phyloP scores from a whole-genome alignment of 2,113 vertebrate species.

The Vombatus ursinus region DNA sequence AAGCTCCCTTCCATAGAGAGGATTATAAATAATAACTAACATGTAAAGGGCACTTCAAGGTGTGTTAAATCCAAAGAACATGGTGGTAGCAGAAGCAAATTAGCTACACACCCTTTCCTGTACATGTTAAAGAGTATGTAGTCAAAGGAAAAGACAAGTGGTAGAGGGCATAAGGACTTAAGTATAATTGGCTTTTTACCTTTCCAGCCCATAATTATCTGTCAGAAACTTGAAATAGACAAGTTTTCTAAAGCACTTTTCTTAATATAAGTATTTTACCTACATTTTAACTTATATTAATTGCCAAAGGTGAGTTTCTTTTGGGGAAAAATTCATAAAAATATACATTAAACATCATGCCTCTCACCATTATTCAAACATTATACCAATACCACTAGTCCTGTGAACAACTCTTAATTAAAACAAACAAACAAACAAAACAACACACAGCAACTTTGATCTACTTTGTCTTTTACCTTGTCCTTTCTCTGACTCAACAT shows the following conservation, averaged over 20 bases:
- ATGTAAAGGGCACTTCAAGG: background rate
- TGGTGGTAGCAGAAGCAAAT: slow-evolving; percentile 34
- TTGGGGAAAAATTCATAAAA: slow-evolving; percentile 20
- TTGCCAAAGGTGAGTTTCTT: background rate
- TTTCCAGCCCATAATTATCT: background rate
- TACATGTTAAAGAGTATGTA: background rate
- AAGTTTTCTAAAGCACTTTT: slow-evolving; percentile 1
- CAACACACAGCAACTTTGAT: background rate
- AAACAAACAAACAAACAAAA: background rate
- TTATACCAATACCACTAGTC: background rate
- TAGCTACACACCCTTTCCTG: background rate
- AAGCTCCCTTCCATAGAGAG: background rate
- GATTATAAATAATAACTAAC: background rate
- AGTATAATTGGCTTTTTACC: background rate
- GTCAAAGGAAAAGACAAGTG: slow-evolving; percentile 9
- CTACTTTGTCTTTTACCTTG: slow-evolving; percentile 36
- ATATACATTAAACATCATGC: background rate
- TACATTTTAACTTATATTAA: background rate
- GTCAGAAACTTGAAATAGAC: background rate
- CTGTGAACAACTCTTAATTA: background rate
- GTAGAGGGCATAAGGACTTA: background rate
- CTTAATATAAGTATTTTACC: background rate
- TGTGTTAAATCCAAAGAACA: slow-evolving; percentile 20
- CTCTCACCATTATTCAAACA: slow-evolving; percentile 14
- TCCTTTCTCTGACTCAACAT: slow-evolving; percentile 4